These are phyloP conservation scores for Lepidocyrtoides sp. DNA, from an alignment of 2,888 invertebrate genomes.

Conservation along the genomic window DNA sequence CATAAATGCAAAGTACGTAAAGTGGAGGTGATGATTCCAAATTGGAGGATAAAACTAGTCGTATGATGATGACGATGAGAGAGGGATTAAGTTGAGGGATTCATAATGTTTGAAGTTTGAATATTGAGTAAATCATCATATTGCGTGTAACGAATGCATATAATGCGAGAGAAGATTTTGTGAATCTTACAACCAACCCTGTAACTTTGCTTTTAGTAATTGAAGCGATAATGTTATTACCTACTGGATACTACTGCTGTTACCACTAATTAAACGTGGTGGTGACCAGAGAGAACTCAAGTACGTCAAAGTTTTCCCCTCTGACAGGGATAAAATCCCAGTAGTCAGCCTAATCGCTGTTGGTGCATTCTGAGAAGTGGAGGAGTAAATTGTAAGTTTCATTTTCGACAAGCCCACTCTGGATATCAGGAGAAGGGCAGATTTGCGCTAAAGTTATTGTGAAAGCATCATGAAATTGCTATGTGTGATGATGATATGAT, in stretches of 20 bases:
- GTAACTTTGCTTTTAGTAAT: neutral
- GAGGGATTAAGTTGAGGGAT: conserved; percentile 29
- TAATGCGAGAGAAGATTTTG: neutral
- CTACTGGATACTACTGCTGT: too few relatives aligned
- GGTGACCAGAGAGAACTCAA: conserved; percentile 2
- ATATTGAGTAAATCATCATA: conserved; percentile 54
- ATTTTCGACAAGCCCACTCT: neutral
- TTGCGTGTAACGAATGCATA: neutral
- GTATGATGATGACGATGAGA: conserved; percentile 34
- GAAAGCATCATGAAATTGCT: conserved; percentile 18
- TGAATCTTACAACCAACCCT: neutral
- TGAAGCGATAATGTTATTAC: neutral
- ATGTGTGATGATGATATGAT: neutral
- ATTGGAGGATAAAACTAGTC: conserved; percentile 33
- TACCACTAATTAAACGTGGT: conserved; percentile 37
- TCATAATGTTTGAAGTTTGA: conserved; percentile 59
- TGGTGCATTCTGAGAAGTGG: neutral
- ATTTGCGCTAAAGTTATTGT: neutral
- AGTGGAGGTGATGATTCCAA: neutral
- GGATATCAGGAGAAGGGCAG: neutral
- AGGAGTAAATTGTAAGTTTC: neutral
- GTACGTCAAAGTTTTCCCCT: neutral
- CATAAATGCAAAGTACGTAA: neutral
- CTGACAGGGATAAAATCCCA: neutral
- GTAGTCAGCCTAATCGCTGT: neutral